Evolutionary conservation across 2,888 invertebrate species (phyloP).

Genomic region (Cataglyphis albicans): DNA sequence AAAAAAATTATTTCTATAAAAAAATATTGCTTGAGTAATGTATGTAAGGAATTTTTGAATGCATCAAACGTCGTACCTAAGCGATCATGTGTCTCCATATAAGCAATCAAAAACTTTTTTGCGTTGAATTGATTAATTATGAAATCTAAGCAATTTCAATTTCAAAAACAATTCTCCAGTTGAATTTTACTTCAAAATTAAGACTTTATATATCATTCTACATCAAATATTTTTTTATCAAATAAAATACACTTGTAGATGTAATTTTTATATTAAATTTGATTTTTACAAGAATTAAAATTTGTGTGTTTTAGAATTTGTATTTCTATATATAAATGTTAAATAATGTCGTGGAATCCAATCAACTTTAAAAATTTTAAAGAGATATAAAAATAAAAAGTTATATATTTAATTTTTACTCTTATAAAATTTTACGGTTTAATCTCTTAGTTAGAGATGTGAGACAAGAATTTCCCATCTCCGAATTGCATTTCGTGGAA

Average conservation of each 20-base stretch:
- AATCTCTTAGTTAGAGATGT: background rate
- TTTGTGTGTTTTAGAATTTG: background rate
- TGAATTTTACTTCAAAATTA: background rate
- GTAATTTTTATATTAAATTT: background rate
- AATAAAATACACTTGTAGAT: background rate
- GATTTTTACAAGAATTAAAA: background rate
- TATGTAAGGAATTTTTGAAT: background rate
- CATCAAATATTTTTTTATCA: background rate
- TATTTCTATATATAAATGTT: background rate
- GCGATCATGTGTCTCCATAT: background rate
- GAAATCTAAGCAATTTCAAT: background rate
- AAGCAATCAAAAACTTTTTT: background rate
- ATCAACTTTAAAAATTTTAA: background rate
- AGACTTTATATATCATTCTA: background rate
- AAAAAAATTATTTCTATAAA: background rate
- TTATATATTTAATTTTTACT: background rate
- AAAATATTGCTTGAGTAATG: constrained; percentile 2
- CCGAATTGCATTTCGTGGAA: background rate
- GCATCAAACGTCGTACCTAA: constrained; percentile 33
- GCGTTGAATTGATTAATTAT: background rate
- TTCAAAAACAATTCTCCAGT: background rate
- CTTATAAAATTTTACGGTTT: background rate
- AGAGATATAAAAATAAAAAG: background rate
- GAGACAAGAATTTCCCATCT: background rate
- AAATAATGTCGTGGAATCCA: background rate